Evolutionary conservation across 2,113 vertebrate genomes (phyloP), one percentile per base, ranked within the genome.

Genomic region (Amia ocellicauda): DNA sequence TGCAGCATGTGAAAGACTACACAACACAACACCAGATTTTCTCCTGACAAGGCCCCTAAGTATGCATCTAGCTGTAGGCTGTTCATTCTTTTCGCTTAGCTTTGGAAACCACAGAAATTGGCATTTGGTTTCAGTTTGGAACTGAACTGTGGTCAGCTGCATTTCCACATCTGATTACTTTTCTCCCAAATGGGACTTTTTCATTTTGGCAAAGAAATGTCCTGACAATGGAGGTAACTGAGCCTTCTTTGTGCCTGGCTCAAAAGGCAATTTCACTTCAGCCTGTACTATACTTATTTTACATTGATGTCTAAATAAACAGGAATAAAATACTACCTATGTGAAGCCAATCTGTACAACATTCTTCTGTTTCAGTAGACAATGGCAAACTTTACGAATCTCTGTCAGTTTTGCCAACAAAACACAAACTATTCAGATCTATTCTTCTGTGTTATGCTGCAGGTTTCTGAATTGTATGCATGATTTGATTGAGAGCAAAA

Each of bases 111-210:
- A 49, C 43, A 27, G 9, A 31, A 24, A 62, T 57, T 27, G 49
- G 36, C 26, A 28, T 47, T 63, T 28, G n/a, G 29, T 58, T 63
- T 68, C 60, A 3, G 42, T 45, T 62, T 53, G n/a, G 58, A 55
- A 3, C 24, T 28, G 28, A 62, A 51, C 27, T 51, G 52, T 26
- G 45, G 53, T 63, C 65, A 68, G 22, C 54, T 63, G 45, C 64
- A 60, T 59, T 66, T 66, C 57, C 64, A 66, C 64, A 59, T 53
- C 55, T 31, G 24, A 69, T 53, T 63, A 53, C 24, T 63, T 68
- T 47, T 49, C 43, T 54, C 60, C 20, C 64, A 66, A 31, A 47
- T 66, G 57, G 64, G 45, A 41, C 36, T 60, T 56, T 66, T 40
- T 59, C 47, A 47, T 59, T 16, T 7, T 16, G 22, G 40, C 19